A percentile compares a stretch with the other conserved stretches of the same genome.
These are phyloP conservation scores for Anguilla obscura DNA, from an alignment of 2,797 vertebrate species.

Conservation along the genomic window DNA sequence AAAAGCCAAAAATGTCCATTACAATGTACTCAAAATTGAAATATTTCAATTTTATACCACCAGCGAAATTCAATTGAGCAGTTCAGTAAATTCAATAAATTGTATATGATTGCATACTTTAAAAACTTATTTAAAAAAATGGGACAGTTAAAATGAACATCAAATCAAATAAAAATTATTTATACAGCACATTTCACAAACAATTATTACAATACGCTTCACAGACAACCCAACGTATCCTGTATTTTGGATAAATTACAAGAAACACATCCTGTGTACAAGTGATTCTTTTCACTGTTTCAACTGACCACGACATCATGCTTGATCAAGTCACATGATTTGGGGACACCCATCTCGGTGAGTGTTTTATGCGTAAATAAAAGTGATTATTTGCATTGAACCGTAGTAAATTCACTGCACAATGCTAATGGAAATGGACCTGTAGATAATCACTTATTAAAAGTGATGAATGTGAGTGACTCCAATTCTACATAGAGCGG, in stretches of 20 bases:
- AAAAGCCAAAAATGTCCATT: not conserved
- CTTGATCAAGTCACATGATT: not conserved
- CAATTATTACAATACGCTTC: no score
- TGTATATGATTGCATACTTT: no score
- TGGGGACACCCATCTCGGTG: not conserved
- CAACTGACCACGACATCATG: not conserved
- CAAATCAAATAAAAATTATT: no score
- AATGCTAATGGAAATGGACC: not conserved
- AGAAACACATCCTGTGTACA: not conserved
- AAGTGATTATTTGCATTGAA: not conserved
- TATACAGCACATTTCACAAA: no score
- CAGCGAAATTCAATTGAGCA: no score
- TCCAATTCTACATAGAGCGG: not conserved
- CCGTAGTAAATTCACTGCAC: not conserved
- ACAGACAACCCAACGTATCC: no score
- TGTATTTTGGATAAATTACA: not conserved
- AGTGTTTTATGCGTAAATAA: not conserved
- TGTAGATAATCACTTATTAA: not conserved
- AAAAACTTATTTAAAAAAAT: not conserved
- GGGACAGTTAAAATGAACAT: not conserved
- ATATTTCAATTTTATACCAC: no score
- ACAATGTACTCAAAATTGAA: not conserved
- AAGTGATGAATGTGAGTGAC: not conserved
- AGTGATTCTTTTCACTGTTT: not conserved
- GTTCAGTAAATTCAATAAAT: no score